phyloP scores from a whole-genome alignment of 2,888 invertebrate species.

The Nebria salina region DNA sequence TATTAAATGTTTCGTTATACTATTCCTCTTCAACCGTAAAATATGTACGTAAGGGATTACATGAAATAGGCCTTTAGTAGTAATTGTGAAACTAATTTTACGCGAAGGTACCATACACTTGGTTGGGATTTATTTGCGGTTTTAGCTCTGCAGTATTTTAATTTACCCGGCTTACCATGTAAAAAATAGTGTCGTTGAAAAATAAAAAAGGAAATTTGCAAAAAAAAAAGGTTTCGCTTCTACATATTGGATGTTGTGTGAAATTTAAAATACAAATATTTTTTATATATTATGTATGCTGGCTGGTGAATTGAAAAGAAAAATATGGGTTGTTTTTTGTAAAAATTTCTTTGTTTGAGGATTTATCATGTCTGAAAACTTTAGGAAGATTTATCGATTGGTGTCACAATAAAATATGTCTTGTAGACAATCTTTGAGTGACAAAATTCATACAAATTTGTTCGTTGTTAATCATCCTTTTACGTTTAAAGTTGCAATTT shows the following conservation, averaged over 20 bases:
- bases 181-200: neutral
- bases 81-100: conserved; percentile 42
- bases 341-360: too few species aligned
- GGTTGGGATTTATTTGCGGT: conserved; percentile 37
- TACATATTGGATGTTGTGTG: neutral
- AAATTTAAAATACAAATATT: too few species aligned
- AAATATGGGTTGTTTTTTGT: too few species aligned
- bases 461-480: too few species aligned
- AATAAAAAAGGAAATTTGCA: conserved; percentile 3
- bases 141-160: conserved; percentile 39
- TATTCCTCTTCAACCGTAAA: neutral
- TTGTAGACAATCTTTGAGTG: too few species aligned
- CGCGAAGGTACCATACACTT: conserved; percentile 27
- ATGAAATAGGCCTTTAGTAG: conserved; percentile 39
- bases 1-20: neutral
- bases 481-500: too few species aligned
- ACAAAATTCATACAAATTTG: too few species aligned
- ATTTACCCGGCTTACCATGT: conserved; percentile 28
- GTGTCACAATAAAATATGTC: too few species aligned
- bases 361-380: too few species aligned
- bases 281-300: too few species aligned
- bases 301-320: too few species aligned
- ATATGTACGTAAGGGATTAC: conserved; percentile 29
- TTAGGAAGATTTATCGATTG: too few species aligned
- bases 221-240: neutral